phyloP scores from a whole-genome alignment of 2,888 invertebrate genomes.

The Halictus quadricinctus region DNA sequence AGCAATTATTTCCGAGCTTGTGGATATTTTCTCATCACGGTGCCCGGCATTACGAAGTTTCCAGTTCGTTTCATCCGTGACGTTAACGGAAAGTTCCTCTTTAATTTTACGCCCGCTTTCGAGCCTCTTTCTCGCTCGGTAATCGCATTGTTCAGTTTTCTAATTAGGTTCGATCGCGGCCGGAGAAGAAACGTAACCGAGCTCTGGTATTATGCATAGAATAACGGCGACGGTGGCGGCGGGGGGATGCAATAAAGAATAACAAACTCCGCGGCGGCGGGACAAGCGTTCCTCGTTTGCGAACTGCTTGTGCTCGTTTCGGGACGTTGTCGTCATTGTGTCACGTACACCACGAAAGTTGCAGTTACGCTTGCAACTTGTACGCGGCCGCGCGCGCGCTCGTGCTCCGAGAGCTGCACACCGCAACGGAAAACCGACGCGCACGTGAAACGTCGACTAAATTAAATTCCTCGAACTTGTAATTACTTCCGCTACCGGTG shows the following conservation, averaged over 20 bases:
- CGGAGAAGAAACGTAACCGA: not conserved
- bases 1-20: conserved; percentile 4
- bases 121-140: conserved; percentile 9
- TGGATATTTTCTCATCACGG: not conserved
- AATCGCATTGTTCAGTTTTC: conserved; percentile 17
- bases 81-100: not conserved
- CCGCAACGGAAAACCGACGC: not conserved
- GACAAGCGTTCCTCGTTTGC: conserved; percentile 22
- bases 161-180: conserved; percentile 7
- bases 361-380: conserved; percentile 21
- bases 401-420: not conserved
- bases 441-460: conserved; percentile 38
- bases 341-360: conserved; percentile 10
- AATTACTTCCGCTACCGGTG: conserved; percentile 49
- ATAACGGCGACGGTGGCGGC: not conserved
- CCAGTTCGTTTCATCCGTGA: not conserved
- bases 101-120: conserved; percentile 5
- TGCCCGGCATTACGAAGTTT: not conserved
- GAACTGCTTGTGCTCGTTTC: conserved; percentile 19
- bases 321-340: conserved; percentile 32
- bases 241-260: conserved; percentile 5
- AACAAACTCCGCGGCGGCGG: conserved; percentile 9
- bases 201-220: not conserved
- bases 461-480: conserved; percentile 57
- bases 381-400: not conserved